Percentiles rank a stretch among this genome's conserved stretches.
Conservation (phyloP, 2,113 vertebrate genomes). For the Lagopus leucura region DNA sequence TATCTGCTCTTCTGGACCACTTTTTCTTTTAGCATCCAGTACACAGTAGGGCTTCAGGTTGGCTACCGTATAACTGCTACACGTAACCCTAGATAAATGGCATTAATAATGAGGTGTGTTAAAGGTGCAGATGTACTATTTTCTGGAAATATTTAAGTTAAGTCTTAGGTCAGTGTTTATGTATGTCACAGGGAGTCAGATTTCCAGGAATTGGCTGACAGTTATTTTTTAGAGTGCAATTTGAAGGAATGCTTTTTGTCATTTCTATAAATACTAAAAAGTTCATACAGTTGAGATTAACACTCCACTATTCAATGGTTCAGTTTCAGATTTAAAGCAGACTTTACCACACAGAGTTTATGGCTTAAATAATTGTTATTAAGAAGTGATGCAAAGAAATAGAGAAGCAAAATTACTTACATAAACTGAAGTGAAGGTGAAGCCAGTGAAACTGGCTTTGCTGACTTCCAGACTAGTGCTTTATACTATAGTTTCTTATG, state of each 20-base stretch:
- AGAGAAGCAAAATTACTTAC: not conserved
- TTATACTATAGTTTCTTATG: not conserved
- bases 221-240: not conserved
- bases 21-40: not conserved
- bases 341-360: not conserved
- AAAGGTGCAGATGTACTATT: not conserved
- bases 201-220: not conserved
- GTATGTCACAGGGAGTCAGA: not conserved
- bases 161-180: not conserved
- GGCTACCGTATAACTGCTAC: not conserved
- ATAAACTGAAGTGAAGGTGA: not conserved
- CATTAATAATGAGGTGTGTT: slow-evolving; percentile 20
- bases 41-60: not conserved
- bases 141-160: not conserved
- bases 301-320: not conserved
- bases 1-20: not conserved
- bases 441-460: not conserved
- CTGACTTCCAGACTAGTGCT: not conserved
- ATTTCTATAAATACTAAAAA: not conserved
- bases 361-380: not conserved
- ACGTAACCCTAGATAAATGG: not conserved
- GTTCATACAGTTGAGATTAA: not conserved
- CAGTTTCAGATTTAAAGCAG: not conserved
- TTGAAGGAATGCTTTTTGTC: not conserved
- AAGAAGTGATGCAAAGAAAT: not conserved